A percentile compares a stretch with the other conserved stretches of the same genome.
These are phyloP conservation scores for Cyanistes caeruleus DNA, from an alignment of 2,113 vertebrate species.

Conservation along the genomic window DNA sequence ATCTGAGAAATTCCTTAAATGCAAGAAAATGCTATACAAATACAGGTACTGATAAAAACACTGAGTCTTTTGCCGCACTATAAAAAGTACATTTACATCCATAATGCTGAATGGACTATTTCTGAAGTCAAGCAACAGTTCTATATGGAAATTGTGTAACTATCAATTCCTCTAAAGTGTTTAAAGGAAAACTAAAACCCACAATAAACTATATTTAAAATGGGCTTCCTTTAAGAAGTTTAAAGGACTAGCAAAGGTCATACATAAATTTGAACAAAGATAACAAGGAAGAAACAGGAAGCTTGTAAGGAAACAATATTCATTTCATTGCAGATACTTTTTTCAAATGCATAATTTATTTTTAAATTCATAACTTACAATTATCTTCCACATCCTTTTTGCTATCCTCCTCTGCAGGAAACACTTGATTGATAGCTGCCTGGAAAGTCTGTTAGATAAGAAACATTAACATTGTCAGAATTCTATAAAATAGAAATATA, in stretches of 20 bases:
- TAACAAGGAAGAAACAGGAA: background rate
- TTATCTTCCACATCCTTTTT: conserved; percentile 97
- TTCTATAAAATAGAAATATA: background rate
- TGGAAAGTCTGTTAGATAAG: conserved; percentile 84
- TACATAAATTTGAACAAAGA: background rate
- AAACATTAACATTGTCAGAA: conserved; percentile 27
- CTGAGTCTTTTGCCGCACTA: background rate
- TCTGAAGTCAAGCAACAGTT: background rate
- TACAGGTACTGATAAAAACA: background rate
- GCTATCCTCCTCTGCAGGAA: conserved; percentile 93
- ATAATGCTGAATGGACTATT: background rate
- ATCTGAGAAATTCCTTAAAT: background rate
- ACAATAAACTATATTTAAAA: background rate
- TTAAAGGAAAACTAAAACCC: background rate
- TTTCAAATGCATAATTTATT: background rate
- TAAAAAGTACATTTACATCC: background rate
- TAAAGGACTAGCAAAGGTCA: background rate
- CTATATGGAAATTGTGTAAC: background rate
- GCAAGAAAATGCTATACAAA: background rate
- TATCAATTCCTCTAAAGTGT: background rate
- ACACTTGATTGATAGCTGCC: conserved; percentile 92
- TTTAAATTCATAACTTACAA: conserved; percentile 81
- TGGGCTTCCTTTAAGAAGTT: background rate
- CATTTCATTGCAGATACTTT: background rate
- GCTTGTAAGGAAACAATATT: background rate